phyloP scores from a whole-genome alignment of 2,113 vertebrate species.

The Triplophysa rosa region DNA sequence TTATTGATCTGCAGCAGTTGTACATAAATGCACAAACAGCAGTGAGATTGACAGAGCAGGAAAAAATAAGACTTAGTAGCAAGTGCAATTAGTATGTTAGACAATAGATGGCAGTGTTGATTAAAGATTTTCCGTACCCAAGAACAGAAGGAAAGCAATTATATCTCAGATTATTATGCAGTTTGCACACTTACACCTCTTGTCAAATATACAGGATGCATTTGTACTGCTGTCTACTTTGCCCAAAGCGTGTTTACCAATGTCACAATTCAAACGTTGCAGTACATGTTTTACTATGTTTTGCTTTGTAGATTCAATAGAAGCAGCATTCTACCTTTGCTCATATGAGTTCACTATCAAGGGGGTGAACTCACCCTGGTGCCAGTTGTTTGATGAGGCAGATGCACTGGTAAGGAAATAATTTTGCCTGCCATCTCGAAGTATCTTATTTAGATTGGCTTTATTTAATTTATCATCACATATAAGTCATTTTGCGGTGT shows the following conservation, averaged over 20 bases:
- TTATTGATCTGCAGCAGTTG: not conserved
- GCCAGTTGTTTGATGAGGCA: conserved; percentile 82
- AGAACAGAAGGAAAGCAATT: not conserved
- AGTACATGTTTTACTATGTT: conserved; percentile 1
- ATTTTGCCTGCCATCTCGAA: no score
- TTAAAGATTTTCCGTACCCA: not conserved
- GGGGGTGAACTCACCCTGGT: conserved; percentile 88
- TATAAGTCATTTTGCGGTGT: no score
- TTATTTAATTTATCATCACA: no score
- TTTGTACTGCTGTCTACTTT: not conserved
- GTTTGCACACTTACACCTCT: not conserved
- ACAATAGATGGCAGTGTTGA: conserved; percentile 18
- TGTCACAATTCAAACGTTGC: no score
- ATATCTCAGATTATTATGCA: not conserved
- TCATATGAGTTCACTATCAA: conserved; percentile 90
- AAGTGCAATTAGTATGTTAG: not conserved
- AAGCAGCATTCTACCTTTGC: conserved; percentile 91
- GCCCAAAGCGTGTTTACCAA: not conserved
- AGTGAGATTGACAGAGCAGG: not conserved
- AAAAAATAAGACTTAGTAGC: not conserved
- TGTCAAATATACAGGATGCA: not conserved
- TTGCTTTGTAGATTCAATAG: conserved; percentile 80
- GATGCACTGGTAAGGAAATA: conserved; percentile 82
- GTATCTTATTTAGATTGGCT: no score
- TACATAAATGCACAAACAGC: not conserved